Percentiles rank a stretch among this genome's conserved stretches.
phyloP scores from a whole-genome alignment of 2,797 vertebrate species.

The Periophthalmus magnuspinnatus region DNA sequence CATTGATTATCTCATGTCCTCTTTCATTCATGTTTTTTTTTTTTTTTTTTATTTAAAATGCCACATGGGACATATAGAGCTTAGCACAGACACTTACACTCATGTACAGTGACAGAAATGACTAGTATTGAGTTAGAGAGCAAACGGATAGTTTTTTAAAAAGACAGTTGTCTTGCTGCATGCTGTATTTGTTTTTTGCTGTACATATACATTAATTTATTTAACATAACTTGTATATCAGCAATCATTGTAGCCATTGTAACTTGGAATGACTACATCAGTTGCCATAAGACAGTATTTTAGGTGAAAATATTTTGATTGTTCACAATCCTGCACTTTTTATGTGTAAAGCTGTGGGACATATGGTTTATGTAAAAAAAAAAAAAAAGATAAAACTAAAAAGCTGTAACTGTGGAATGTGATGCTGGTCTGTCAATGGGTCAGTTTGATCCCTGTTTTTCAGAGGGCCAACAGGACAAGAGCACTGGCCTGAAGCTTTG shows the following conservation, averaged over 20 bases:
- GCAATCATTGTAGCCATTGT: slow-evolving; percentile 56
- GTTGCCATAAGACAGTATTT: slow-evolving; percentile 74
- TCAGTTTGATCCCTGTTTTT: slow-evolving; percentile 55
- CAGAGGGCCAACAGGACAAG: slow-evolving; percentile 32
- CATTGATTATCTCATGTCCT: not conserved
- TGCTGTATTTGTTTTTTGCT: slow-evolving; percentile 75
- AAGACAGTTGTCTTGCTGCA: slow-evolving; percentile 74
- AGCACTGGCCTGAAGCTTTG: slow-evolving; percentile 38
- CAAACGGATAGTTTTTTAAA: slow-evolving; percentile 66
- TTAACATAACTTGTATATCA: slow-evolving; percentile 71
- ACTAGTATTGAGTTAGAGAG: slow-evolving; percentile 42
- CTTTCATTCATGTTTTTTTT: slow-evolving; percentile 8
- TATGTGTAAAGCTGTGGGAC: slow-evolving; percentile 71
- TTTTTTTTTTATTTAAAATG: slow-evolving; percentile 8
- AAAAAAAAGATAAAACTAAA: slow-evolving; percentile 10
- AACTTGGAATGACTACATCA: slow-evolving; percentile 64
- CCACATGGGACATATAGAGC: slow-evolving; percentile 1
- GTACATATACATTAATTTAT: slow-evolving; percentile 79
- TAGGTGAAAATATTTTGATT: slow-evolving; percentile 57
- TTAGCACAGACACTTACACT: slow-evolving; percentile 22
- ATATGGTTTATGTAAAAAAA: slow-evolving; percentile 68
- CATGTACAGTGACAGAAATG: slow-evolving; percentile 26
- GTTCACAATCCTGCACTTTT: slow-evolving; percentile 63
- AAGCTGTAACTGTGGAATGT: slow-evolving; percentile 47
- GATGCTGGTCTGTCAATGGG: slow-evolving; percentile 41